A percentile compares a stretch with the other conserved stretches of the same genome.
These are phyloP conservation scores for Gisinianus flammeolus DNA, from an alignment of 2,888 invertebrate genomes.

Conservation along the genomic window DNA sequence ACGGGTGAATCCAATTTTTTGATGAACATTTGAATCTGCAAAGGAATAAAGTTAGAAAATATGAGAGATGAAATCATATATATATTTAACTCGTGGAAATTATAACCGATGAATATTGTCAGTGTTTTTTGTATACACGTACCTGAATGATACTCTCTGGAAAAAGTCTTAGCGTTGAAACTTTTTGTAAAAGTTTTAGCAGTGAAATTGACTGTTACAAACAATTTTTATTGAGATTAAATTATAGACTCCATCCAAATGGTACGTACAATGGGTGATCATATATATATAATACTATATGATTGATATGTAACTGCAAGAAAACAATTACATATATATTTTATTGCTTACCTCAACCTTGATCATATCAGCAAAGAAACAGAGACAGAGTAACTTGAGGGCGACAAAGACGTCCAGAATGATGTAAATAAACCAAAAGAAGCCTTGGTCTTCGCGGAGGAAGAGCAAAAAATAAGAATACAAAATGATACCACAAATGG, in stretches of 20 bases:
- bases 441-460: slow-evolving; percentile 28
- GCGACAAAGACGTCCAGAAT: slow-evolving; percentile 45
- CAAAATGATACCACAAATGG: slow-evolving; percentile 45
- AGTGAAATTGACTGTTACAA: slow-evolving; percentile 36
- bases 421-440: slow-evolving; percentile 44
- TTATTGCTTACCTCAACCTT: not conserved
- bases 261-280: not conserved
- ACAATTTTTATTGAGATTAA: no score
- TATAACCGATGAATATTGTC: no score
- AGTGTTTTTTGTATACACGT: no score
- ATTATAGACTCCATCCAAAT: slow-evolving; percentile 14
- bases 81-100: no score
- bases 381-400: slow-evolving; percentile 43
- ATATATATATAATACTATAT: no score
- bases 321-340: not conserved
- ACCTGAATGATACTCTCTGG: slow-evolving; percentile 44
- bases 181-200: slow-evolving; percentile 43
- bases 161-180: slow-evolving; percentile 38
- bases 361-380: slow-evolving; percentile 46
- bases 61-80: no score
- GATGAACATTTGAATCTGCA: slow-evolving; percentile 50
- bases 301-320: no score
- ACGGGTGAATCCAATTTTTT: slow-evolving; percentile 40
- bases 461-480: slow-evolving; percentile 50
- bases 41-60: not conserved